Percentiles rank a stretch among this genome's conserved stretches.
phyloP scores from a whole-genome alignment of 2,888 invertebrate species.

The Aplocera efformata region DNA sequence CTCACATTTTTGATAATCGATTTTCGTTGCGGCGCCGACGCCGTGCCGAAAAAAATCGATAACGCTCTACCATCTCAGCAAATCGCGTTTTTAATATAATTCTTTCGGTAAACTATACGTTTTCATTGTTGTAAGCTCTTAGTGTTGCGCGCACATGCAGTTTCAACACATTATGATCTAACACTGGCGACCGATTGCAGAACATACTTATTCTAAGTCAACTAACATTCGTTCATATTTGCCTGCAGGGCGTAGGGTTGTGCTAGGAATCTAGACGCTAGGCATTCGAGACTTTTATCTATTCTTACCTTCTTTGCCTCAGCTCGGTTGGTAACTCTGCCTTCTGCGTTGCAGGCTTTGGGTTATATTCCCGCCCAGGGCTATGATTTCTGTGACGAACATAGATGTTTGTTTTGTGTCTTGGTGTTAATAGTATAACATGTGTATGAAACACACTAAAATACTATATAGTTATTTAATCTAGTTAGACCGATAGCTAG shows the following conservation, averaged over 20 bases:
- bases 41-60: slow-evolving; percentile 18
- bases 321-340: no score
- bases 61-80: slow-evolving; percentile 22
- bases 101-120: slow-evolving; percentile 45
- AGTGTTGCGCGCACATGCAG: slow-evolving; percentile 73
- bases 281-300: slow-evolving; percentile 21
- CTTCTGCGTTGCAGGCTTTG: no score
- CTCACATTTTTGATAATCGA: slow-evolving; percentile 18
- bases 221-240: slow-evolving; percentile 81
- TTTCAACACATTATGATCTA: slow-evolving; percentile 81
- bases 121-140: slow-evolving; percentile 63
- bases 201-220: slow-evolving; percentile 81
- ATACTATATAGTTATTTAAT: no score
- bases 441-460: no score
- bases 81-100: slow-evolving; percentile 28
- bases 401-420: no score
- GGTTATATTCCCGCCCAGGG: no score
- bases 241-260: slow-evolving; percentile 79
- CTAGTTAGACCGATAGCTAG: no score
- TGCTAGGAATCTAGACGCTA: slow-evolving; percentile 54
- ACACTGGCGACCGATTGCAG: slow-evolving; percentile 79
- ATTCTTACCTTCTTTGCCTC: slow-evolving; percentile 15
- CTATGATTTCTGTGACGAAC: no score
- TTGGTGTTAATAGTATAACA: no score
- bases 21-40: slow-evolving; percentile 19